phyloP scores from a whole-genome alignment of 1,140 invertebrate genomes.

The Sycophaga agraensis region DNA sequence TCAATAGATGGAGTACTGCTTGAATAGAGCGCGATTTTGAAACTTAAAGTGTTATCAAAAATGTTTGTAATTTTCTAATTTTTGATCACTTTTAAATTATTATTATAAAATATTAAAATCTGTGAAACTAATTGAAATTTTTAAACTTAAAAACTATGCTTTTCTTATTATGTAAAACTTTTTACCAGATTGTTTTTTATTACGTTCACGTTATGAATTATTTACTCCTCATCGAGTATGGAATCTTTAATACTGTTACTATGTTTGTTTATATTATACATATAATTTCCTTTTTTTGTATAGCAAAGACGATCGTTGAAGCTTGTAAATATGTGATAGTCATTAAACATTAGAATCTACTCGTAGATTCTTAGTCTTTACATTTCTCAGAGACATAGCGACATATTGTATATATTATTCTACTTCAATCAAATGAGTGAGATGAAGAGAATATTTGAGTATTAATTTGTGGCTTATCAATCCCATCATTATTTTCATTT shows the following conservation, averaged over 20 bases:
- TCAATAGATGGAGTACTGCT: too few relatives aligned
- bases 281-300: slow-evolving; percentile 6
- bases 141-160: too few relatives aligned
- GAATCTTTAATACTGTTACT: not conserved
- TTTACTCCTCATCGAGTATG: slow-evolving; percentile 7
- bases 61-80: too few relatives aligned
- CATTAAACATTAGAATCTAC: slow-evolving; percentile 32
- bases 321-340: slow-evolving; percentile 33
- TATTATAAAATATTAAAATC: too few relatives aligned
- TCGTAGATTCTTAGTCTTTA: slow-evolving; percentile 30
- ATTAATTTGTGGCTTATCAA: slow-evolving; percentile 18
- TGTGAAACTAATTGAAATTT: too few relatives aligned
- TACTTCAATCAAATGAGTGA: slow-evolving; percentile 14
- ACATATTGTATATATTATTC: slow-evolving; percentile 14
- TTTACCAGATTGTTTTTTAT: slow-evolving; percentile 18
- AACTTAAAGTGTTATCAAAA: too few relatives aligned
- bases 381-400: slow-evolving; percentile 3
- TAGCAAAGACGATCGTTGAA: slow-evolving; percentile 19
- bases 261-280: slow-evolving; percentile 16
- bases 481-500: slow-evolving; percentile 10
- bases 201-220: slow-evolving; percentile 5
- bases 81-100: too few relatives aligned
- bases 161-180: slow-evolving; percentile 5
- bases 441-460: slow-evolving; percentile 19
- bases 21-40: too few relatives aligned